Base-by-base conservation (phyloP, 2,797 vertebrate genomes). In the Myiothlypis chrysogaster region DNA sequence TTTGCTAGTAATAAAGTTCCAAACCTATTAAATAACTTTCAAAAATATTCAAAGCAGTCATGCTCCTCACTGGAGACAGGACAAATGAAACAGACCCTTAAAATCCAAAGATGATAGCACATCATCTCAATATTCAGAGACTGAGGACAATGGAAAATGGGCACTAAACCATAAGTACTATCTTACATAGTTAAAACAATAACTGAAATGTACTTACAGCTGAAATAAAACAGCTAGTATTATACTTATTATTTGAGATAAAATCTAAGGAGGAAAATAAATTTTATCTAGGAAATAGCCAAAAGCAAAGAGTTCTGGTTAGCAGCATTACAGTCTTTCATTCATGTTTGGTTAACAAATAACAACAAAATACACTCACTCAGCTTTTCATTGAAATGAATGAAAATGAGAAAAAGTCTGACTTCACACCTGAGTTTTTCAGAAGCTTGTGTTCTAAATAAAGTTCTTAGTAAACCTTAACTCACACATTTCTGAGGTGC, bases 291-390 rank as follows among this genome's bases (percentile, higher is more conserved):
- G 77, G 23, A 73, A 59, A 68, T 10, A 70, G 23, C 4, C 39
- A 63, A 64, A 79, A 72, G 50, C 8, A 88, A 75, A 69, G 32
- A 17, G 70, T 56, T 81, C 59, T 82, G 70, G 20, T 21, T 41
- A 66, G 28, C 1, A 12, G 22, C 19, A 63, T 44, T 75, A 37
- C 21, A 59, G 24, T 39, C 21, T 59, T 93, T 55, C 15, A 71
- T 9, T 75, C 30, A 22, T 5, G 19, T 57, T 70, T 60, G 32
- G 8, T 64, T 63, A 79, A 20, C 12, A 20, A 87, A 39, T 27
- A 78, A 6, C 2, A 59, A 46, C 17, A 60, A 53, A 69, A 72
- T 44, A 59, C 0, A 1, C 6, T 37, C 1, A 0, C n/a, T 83
- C 37, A 10, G 56, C 18, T 91, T 77, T 83, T 73, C 60, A 75